Evolutionary conservation across 2,888 invertebrate species (phyloP).

Genomic region (Hecatera dysodea): DNA sequence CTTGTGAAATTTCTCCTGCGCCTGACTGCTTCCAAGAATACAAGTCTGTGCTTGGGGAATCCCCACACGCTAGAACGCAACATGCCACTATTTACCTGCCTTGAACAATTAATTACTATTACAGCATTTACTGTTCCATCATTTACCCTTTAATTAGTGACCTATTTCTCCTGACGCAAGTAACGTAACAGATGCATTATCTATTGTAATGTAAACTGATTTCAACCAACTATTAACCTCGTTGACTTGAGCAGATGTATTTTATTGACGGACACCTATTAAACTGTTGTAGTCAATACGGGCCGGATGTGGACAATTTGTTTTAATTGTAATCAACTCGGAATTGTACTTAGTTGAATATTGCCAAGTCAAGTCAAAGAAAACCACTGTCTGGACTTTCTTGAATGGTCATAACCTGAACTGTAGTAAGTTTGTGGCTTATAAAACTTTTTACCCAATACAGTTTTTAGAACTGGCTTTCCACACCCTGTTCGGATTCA

Average conservation of each 20-base stretch:
- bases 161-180: slow-evolving; percentile 50
- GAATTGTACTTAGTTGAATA: slow-evolving; percentile 69
- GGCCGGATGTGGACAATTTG: slow-evolving; percentile 88
- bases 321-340: slow-evolving; percentile 82
- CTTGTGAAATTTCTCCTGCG: slow-evolving; percentile 89
- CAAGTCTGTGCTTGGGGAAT: slow-evolving; percentile 81
- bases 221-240: slow-evolving; percentile 80
- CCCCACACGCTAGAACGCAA: slow-evolving; percentile 74
- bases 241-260: slow-evolving; percentile 83
- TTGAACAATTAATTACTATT: slow-evolving; percentile 54
- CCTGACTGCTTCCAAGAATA: slow-evolving; percentile 84
- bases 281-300: slow-evolving; percentile 82
- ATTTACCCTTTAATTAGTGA: slow-evolving; percentile 33
- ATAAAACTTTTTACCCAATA: background rate
- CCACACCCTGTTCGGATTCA: background rate
- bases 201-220: slow-evolving; percentile 73
- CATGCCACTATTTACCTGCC: slow-evolving; percentile 66
- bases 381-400: slow-evolving; percentile 55
- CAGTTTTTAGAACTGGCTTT: background rate
- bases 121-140: slow-evolving; percentile 40
- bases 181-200: slow-evolving; percentile 47
- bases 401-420: slow-evolving; percentile 7
- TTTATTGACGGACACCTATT: slow-evolving; percentile 87
- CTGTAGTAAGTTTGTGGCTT: background rate
- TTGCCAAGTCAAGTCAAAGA: slow-evolving; percentile 62